Evolutionary conservation across 2,113 vertebrate genomes (phyloP), one percentile per base, ranked within the genome.

Genomic region (Amphilophus citrinellus): DNA sequence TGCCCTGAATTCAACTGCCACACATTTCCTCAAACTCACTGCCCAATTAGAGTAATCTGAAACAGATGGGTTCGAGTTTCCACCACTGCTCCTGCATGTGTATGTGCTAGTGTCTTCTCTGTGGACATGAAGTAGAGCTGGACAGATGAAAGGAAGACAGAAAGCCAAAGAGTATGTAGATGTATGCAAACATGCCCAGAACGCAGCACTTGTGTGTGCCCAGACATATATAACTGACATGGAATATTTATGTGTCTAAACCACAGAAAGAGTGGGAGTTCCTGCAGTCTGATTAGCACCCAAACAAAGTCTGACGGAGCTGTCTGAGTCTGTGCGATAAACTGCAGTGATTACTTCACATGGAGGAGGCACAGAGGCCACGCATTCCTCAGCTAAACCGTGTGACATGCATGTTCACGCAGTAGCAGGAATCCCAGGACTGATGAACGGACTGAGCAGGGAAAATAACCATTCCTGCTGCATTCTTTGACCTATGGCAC

Each of bases 11-110:
- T 94, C 82, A 91, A 87, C 88, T 89, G 92, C 90, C 92, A 86
- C 76, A 90, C 88, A 82, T 93, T 94, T 95, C 93, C 91, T 88
- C 91, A 60, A 80, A 71, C 89, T 89, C 89, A 77, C 73, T 62
- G 80, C 76, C 82, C 90, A 93, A 91, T 95, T 92, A 90, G 59
- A 87, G 39, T 92, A 95, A 96, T 93, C 84, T 90, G 82, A 96
- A 96, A 85, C 94, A 96, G 93, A 89, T 93, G 89, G 58, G 83
- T 22, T 53, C 60, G 37, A 80, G 65, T 80, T 84, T 61, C 86
- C 53, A 22, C 60, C 83, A 30, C 59, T 6, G 80, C 82, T 92
- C 68, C 87, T 35, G 76, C 89, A 61, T 66, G 81, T 37, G 47
- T 35, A 11, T 35, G 79, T 58, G 77, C 14, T 2, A 35, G 24